Evolutionary conservation across 2,113 vertebrate species (phyloP).

Genomic region (Tylochromis polylepis): DNA sequence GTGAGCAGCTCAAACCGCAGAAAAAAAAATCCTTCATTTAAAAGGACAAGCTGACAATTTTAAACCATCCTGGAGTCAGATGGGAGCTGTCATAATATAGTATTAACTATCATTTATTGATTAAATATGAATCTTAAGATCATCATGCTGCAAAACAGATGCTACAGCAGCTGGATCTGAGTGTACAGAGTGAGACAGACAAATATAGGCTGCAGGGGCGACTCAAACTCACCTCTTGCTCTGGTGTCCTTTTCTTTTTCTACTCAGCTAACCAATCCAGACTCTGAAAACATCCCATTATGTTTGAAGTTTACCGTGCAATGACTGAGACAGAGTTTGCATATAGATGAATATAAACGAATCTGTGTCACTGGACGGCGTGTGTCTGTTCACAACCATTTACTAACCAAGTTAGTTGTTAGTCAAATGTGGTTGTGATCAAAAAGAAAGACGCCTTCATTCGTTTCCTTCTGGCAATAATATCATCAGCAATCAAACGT

Average conservation of each 20-base stretch:
- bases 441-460: not conserved
- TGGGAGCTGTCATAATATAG: not conserved
- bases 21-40: not conserved
- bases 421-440: not conserved
- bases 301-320: not conserved
- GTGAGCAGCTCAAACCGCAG: slow-evolving; percentile 28
- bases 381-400: not conserved
- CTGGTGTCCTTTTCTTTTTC: no score
- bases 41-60: not conserved
- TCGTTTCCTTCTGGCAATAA: not conserved
- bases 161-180: no score
- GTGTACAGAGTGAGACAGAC: not conserved
- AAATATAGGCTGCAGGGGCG: no score
- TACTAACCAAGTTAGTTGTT: not conserved
- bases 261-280: no score
- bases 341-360: not conserved
- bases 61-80: not conserved
- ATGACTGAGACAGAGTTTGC: not conserved
- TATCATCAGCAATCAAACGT: not conserved
- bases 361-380: not conserved
- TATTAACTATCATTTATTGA: not conserved
- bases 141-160: not conserved
- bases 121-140: not conserved
- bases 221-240: no score
- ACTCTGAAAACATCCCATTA: not conserved